phyloP scores from a whole-genome alignment of 2,888 invertebrate species.

The Coenonympha arcania region DNA sequence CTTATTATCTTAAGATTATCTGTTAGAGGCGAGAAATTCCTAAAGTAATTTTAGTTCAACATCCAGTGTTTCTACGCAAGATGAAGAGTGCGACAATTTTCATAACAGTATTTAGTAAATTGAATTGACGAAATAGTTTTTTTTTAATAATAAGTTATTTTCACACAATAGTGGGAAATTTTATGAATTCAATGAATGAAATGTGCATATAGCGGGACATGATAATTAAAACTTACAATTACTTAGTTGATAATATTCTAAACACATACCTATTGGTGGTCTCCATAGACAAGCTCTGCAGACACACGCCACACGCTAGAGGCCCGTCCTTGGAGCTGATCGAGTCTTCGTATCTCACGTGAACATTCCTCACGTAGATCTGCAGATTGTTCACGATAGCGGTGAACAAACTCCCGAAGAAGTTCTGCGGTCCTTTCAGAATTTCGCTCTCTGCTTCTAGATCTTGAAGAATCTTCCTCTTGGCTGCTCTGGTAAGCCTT shows the following conservation, averaged over 20 bases:
- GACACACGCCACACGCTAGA: constrained; percentile 82
- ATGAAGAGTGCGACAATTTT: no score
- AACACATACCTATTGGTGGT: constrained; percentile 81
- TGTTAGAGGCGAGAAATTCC: no score
- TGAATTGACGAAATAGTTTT: no score
- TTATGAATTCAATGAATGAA: no score
- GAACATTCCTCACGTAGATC: constrained; percentile 83
- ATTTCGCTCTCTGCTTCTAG: constrained; percentile 76
- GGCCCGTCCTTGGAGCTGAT: constrained; percentile 78
- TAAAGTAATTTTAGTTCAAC: no score
- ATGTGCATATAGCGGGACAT: neutral
- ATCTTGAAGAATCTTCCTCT: constrained; percentile 79
- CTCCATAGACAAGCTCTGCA: constrained; percentile 84
- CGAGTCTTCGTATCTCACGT: constrained; percentile 86
- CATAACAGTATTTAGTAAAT: no score
- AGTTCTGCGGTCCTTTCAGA: constrained; percentile 77
- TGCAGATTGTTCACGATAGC: constrained; percentile 86
- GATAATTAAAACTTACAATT: neutral
- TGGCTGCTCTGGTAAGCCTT: constrained; percentile 80
- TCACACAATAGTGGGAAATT: no score
- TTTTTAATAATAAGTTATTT: no score
- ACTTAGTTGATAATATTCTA: no score
- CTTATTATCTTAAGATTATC: no score
- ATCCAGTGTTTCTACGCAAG: no score
- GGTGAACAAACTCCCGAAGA: constrained; percentile 81